Conservation (phyloP, 2,113 vertebrate genomes). For the Xyrauchen texanus region DNA sequence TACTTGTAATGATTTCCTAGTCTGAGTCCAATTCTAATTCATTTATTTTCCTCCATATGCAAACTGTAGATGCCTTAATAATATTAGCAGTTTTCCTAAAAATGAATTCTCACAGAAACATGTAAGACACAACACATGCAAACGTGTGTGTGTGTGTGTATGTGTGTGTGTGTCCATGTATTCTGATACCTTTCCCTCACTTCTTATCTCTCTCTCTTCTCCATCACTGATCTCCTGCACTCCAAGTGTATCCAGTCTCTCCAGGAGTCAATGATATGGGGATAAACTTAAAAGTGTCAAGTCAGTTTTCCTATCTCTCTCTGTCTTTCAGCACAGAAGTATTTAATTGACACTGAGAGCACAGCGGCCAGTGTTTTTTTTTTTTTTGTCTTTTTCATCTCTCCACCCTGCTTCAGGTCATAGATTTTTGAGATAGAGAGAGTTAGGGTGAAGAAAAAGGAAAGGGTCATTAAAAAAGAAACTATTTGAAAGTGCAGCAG, state of each 20-base stretch:
- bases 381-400: too few species aligned
- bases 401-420: too few species aligned
- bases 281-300: slow-evolving; percentile 76
- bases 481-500: too few species aligned
- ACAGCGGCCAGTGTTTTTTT: slow-evolving; percentile 23
- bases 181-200: slow-evolving; percentile 2
- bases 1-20: not conserved
- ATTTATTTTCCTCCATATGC: too few species aligned
- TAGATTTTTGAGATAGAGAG: too few species aligned
- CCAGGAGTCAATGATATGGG: slow-evolving; percentile 65
- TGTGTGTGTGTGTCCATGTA: slow-evolving; percentile 17
- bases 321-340: slow-evolving; percentile 41
- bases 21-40: not conserved
- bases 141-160: not conserved
- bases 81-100: too few species aligned
- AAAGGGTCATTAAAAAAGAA: too few species aligned
- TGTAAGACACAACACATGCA: not conserved
- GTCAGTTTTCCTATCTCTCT: slow-evolving; percentile 65
- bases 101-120: too few species aligned
- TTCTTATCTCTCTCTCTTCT: not conserved
- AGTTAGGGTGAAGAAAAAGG: too few species aligned
- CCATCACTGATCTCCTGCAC: slow-evolving; percentile 19
- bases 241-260: slow-evolving; percentile 53
- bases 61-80: too few species aligned
- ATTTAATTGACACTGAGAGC: slow-evolving; percentile 60